These are phyloP conservation scores for Mystacornis crossleyi DNA, from an alignment of 2,113 vertebrate species.

Conservation along the genomic window DNA sequence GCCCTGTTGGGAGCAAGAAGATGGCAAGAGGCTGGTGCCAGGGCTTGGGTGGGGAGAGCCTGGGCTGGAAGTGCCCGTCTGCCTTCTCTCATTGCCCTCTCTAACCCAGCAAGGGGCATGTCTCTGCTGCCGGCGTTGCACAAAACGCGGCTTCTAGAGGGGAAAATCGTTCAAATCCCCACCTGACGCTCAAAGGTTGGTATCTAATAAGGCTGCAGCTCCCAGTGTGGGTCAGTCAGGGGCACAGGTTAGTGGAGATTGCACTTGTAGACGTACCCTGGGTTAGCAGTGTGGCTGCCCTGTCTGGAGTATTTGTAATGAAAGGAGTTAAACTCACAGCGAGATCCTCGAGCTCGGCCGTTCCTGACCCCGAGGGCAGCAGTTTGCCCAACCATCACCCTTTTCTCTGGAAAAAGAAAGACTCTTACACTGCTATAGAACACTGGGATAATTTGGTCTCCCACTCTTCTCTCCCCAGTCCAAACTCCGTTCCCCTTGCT, in stretches of 20 bases:
- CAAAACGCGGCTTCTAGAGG: rapidly evolving
- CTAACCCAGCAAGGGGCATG: rapidly evolving
- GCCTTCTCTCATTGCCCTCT: neutral
- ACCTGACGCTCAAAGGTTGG: neutral
- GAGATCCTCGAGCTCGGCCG: neutral
- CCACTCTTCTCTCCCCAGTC: neutral
- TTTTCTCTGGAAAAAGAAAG: neutral
- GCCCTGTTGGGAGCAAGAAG: neutral
- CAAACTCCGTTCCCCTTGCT: neutral
- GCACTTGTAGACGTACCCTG: rapidly evolving
- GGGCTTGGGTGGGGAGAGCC: neutral
- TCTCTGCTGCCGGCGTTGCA: rapidly evolving
- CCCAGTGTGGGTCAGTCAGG: neutral
- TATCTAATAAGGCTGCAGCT: neutral
- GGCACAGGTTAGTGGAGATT: neutral
- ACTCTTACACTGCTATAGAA: neutral
- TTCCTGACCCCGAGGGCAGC: neutral
- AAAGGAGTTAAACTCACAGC: neutral
- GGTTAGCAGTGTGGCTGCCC: neutral
- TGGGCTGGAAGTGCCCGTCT: neutral
- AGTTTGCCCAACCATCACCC: neutral
- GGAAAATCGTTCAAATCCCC: neutral
- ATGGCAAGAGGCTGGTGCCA: neutral
- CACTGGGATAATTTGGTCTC: neutral
- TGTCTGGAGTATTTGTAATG: neutral